Conservation (phyloP, 2,797 vertebrate species). For the Diplodus puntazzo region DNA sequence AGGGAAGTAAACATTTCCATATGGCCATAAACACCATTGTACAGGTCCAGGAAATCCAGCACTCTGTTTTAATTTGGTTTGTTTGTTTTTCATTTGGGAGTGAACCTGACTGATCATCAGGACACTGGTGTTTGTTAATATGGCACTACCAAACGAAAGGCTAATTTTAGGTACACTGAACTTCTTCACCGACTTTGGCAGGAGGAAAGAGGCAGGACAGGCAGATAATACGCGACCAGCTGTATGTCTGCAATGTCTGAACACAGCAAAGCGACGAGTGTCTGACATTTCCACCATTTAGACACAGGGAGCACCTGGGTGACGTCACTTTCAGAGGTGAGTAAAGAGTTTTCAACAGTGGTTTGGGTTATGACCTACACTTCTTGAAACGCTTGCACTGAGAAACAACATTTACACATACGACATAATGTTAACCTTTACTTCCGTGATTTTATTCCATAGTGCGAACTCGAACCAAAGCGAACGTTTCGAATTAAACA, state of each 20-base stretch:
- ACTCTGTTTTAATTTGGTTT: too few relatives aligned
- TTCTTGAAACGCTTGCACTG: too few relatives aligned
- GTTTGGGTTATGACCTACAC: background rate
- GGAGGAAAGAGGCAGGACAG: background rate
- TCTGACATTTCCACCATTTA: background rate
- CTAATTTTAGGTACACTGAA: too few relatives aligned
- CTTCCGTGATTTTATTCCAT: background rate
- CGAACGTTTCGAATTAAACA: background rate
- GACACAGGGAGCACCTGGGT: background rate
- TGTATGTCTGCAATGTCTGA: background rate
- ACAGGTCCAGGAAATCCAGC: background rate
- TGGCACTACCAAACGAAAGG: too few relatives aligned
- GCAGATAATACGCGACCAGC: background rate
- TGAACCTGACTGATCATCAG: too few relatives aligned
- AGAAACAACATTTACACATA: too few relatives aligned
- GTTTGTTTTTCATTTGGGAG: too few relatives aligned
- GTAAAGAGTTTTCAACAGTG: background rate
- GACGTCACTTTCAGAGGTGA: too few relatives aligned
- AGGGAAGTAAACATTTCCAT: too few relatives aligned
- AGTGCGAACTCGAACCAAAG: too few relatives aligned
- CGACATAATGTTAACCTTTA: background rate
- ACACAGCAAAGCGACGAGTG: background rate
- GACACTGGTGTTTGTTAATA: too few relatives aligned
- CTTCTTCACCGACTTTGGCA: too few relatives aligned
- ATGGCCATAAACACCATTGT: background rate